Conservation (phyloP, 2,888 invertebrate genomes). For the Drosophila tanythrix region DNA sequence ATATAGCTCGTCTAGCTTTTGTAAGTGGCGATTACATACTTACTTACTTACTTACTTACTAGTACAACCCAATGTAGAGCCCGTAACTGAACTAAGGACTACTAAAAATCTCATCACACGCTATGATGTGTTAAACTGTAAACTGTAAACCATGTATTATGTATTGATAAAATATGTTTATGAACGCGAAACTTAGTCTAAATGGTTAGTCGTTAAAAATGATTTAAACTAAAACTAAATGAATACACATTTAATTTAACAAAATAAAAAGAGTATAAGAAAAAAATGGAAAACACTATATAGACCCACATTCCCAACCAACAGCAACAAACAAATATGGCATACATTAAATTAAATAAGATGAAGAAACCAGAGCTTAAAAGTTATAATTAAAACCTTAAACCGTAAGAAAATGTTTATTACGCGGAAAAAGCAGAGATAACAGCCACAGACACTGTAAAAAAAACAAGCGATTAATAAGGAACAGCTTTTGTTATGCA, state of each 20-base stretch:
- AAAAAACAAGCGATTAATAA: conserved; percentile 57
- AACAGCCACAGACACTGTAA: conserved; percentile 71
- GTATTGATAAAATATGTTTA: conserved; percentile 68
- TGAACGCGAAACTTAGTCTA: conserved; percentile 69
- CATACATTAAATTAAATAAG: conserved; percentile 67
- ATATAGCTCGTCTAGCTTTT: conserved; percentile 34
- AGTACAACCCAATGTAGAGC: conserved; percentile 48
- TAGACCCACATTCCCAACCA: conserved; percentile 45
- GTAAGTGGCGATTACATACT: conserved; percentile 41
- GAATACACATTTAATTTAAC: conserved; percentile 58
- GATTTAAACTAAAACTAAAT: conserved; percentile 59
- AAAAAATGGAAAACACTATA: conserved; percentile 33
- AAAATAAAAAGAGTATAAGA: conserved; percentile 26
- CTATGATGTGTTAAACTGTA: conserved; percentile 64
- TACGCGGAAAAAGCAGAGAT: conserved; percentile 47
- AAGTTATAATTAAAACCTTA: conserved; percentile 61
- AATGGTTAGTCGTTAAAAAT: conserved; percentile 73
- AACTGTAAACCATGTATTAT: conserved; percentile 76
- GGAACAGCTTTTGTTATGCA: conserved; percentile 66
- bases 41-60: conserved; percentile 11
- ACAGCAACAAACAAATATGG: conserved; percentile 50
- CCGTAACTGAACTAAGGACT: conserved; percentile 59
- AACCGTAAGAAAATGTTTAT: conserved; percentile 60
- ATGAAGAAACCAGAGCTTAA: conserved; percentile 78
- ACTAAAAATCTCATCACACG: conserved; percentile 40